These are phyloP conservation scores for Rhagoletis zephyria DNA, from an alignment of 1,140 invertebrate species.

Conservation along the genomic window DNA sequence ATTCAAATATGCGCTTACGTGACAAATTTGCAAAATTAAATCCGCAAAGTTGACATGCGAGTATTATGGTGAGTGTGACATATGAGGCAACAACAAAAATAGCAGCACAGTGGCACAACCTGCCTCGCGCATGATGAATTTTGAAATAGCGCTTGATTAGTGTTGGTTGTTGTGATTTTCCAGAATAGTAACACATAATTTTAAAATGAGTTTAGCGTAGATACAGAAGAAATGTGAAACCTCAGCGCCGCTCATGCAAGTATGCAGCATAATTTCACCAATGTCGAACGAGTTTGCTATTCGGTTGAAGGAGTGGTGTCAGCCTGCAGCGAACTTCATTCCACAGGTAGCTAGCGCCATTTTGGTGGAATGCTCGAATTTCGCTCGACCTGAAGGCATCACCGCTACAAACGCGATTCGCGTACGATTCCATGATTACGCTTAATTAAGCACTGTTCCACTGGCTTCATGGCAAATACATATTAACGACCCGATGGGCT, in stretches of 20 bases:
- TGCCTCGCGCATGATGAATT: not conserved
- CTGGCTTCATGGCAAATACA: not conserved
- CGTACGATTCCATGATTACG: slow-evolving; percentile 18
- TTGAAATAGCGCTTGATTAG: slow-evolving; percentile 4
- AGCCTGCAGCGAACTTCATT: not conserved
- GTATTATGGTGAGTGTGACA: not conserved
- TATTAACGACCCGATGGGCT: not conserved
- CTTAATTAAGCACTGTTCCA: slow-evolving; percentile 41
- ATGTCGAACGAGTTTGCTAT: not conserved
- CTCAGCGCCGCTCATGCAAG: not conserved
- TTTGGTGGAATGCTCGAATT: not conserved
- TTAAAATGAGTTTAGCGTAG: not conserved
- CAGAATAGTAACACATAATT: not conserved
- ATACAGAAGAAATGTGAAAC: not conserved
- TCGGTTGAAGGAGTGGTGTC: not conserved
- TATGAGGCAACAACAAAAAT: not conserved
- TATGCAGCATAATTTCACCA: not conserved
- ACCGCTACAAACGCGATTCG: not conserved
- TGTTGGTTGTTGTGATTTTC: not conserved
- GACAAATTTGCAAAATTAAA: too few species aligned
- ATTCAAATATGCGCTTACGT: too few species aligned
- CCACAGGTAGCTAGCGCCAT: not conserved
- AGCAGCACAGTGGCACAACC: not conserved
- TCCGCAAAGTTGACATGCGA: too few species aligned
- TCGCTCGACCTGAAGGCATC: not conserved